Conservation (phyloP, 1,140 invertebrate genomes). For the Brachionus rubens region DNA sequence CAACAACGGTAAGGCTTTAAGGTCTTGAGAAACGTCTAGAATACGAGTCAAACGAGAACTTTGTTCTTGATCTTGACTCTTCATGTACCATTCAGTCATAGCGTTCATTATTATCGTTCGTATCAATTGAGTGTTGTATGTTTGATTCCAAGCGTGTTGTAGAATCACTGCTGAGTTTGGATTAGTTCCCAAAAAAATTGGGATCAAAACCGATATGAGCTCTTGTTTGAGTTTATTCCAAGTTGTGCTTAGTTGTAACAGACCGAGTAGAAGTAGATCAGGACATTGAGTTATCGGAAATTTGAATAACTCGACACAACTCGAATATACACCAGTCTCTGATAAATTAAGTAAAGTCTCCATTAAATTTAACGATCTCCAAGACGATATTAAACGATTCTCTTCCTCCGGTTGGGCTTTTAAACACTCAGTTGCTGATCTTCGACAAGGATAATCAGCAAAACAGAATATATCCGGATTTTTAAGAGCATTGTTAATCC, state of each 20-base stretch:
- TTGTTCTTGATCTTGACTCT: slow-evolving; percentile 74
- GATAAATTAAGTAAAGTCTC: slow-evolving; percentile 80
- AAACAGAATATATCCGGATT: slow-evolving; percentile 90
- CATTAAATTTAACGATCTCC: slow-evolving; percentile 78
- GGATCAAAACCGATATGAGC: slow-evolving; percentile 76
- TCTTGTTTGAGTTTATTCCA: slow-evolving; percentile 68
- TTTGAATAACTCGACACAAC: slow-evolving; percentile 81
- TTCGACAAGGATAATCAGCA: slow-evolving; percentile 78
- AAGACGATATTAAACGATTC: slow-evolving; percentile 46
- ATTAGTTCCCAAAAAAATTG: slow-evolving; percentile 87
- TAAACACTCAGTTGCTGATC: slow-evolving; percentile 78
- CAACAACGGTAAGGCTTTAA: slow-evolving; percentile 83
- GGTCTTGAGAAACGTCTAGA: slow-evolving; percentile 91
- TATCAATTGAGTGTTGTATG: slow-evolving; percentile 59
- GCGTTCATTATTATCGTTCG: slow-evolving; percentile 84
- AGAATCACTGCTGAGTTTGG: slow-evolving; percentile 82
- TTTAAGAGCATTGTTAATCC: slow-evolving; percentile 74
- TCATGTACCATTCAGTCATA: slow-evolving; percentile 92
- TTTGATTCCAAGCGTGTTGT: slow-evolving; percentile 81
- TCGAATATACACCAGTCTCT: slow-evolving; percentile 70
- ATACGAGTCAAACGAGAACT: slow-evolving; percentile 79
- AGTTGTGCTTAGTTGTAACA: slow-evolving; percentile 70
- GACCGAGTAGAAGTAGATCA: slow-evolving; percentile 79
- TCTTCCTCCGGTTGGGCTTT: slow-evolving; percentile 79
- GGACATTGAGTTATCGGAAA: slow-evolving; percentile 86